Conservation (phyloP, 2,797 vertebrate genomes). For the Characodon lateralis region DNA sequence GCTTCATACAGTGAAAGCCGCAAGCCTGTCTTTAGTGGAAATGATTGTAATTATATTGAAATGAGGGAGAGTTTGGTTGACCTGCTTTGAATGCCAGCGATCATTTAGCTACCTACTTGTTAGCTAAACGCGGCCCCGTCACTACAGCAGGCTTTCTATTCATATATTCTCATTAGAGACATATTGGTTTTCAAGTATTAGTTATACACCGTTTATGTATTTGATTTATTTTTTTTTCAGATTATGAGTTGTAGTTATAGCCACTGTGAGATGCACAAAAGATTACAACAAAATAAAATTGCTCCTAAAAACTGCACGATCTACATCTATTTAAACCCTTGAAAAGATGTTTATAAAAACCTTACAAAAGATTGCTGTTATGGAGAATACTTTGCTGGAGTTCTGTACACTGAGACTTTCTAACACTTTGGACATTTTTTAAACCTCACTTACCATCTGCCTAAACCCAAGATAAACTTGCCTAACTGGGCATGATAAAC, state of each 20-base stretch:
- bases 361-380: background rate
- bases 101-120: slow-evolving; percentile 40
- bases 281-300: no score
- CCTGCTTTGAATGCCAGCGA: slow-evolving; percentile 47
- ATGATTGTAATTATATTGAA: slow-evolving; percentile 61
- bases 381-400: background rate
- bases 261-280: background rate
- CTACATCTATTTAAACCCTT: background rate
- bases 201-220: no score
- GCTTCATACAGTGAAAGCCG: slow-evolving; percentile 31
- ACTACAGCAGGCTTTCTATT: slow-evolving; percentile 23
- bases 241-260: background rate
- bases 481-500: no score
- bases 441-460: background rate
- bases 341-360: background rate
- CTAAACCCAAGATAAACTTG: background rate
- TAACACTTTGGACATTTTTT: no score
- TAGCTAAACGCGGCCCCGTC: slow-evolving; percentile 34
- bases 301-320: background rate
- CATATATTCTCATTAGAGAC: background rate
- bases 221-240: background rate
- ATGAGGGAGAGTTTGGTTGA: slow-evolving; percentile 43
- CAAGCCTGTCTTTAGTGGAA: slow-evolving; percentile 48
- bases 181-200: background rate
- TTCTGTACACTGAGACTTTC: background rate